phyloP scores from a whole-genome alignment of 2,113 vertebrate genomes.

The Natator depressus region DNA sequence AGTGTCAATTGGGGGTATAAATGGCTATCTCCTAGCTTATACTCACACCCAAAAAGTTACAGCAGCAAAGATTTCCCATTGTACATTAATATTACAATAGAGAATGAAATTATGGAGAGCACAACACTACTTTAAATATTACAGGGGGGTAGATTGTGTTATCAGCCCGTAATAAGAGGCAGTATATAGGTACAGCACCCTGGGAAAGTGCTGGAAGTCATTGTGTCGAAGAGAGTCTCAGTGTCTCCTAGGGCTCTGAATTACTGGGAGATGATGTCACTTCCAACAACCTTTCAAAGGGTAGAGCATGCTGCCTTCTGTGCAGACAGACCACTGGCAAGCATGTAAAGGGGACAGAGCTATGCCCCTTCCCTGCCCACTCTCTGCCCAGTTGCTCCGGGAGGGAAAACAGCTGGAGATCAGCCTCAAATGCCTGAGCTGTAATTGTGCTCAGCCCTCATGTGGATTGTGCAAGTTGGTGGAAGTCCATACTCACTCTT shows the following conservation, averaged over 20 bases:
- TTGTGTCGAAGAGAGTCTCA: neutral
- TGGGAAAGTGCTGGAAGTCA: neutral
- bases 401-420: neutral
- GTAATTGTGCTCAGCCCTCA: neutral
- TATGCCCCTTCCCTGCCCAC: neutral
- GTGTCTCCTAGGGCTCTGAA: neutral
- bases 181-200: neutral
- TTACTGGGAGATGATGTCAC: neutral
- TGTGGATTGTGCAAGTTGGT: neutral
- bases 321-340: neutral
- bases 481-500: neutral
- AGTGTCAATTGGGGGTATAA: constrained; percentile 2
- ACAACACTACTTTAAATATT: neutral
- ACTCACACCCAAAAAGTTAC: neutral
- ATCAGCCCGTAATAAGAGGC: neutral
- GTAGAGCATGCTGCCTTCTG: neutral
- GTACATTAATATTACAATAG: neutral
- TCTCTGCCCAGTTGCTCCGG: neutral
- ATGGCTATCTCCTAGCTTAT: neutral
- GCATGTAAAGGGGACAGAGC: neutral
- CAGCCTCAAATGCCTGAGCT: neutral
- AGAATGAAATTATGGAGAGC: neutral
- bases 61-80: neutral
- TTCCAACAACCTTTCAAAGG: neutral
- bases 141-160: neutral